Conservation (phyloP, 1,140 invertebrate species). For the Condylostylus longicornis region DNA sequence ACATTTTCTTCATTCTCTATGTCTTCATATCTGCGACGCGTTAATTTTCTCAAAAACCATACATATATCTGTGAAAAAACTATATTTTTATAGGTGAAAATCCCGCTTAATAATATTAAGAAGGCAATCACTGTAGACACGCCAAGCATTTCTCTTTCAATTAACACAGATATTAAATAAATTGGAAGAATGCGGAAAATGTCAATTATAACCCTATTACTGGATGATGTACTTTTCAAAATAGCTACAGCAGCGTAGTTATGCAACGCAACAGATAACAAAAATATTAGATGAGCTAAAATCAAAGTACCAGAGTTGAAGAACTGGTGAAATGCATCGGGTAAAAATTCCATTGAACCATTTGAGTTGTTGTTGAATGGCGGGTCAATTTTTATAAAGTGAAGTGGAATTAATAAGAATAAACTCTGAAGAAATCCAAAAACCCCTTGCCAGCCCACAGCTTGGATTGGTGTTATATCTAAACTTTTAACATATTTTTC, state of each 20-base stretch:
- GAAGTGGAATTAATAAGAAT: slow-evolving; percentile 64
- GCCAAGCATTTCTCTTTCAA: slow-evolving; percentile 68
- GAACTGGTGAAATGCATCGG: slow-evolving; percentile 75
- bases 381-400: slow-evolving; percentile 58
- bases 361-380: slow-evolving; percentile 64
- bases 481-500: slow-evolving; percentile 72
- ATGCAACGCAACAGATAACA: slow-evolving; percentile 87
- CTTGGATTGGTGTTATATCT: slow-evolving; percentile 60
- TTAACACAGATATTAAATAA: slow-evolving; percentile 61
- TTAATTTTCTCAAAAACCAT: slow-evolving; percentile 13
- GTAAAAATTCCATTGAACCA: slow-evolving; percentile 68
- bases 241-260: slow-evolving; percentile 92
- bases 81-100: slow-evolving; percentile 62
- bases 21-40: slow-evolving; percentile 19
- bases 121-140: slow-evolving; percentile 67
- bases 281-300: slow-evolving; percentile 49
- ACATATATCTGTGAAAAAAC: slow-evolving; percentile 31
- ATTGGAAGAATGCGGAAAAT: slow-evolving; percentile 78
- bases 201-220: slow-evolving; percentile 84
- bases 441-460: slow-evolving; percentile 86
- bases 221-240: slow-evolving; percentile 87
- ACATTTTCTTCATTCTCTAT: slow-evolving; percentile 11
- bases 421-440: slow-evolving; percentile 71
- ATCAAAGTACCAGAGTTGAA: slow-evolving; percentile 33
- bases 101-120: slow-evolving; percentile 52